phyloP scores from a whole-genome alignment of 2,113 vertebrate species.

The Hipposideros armiger region DNA sequence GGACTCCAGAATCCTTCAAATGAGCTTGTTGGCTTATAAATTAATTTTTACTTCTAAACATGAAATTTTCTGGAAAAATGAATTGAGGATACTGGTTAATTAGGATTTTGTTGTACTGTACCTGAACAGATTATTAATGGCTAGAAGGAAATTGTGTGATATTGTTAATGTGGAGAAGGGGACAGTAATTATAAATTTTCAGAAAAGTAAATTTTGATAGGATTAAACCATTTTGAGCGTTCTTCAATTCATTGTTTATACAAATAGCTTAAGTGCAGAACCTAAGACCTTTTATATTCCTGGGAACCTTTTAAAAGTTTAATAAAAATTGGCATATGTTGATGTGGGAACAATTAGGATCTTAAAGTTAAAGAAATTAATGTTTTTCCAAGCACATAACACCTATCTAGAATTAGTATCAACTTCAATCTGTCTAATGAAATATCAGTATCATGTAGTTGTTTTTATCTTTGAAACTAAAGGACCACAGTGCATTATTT shows the following conservation, averaged over 20 bases:
- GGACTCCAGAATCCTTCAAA: slow-evolving; percentile 11
- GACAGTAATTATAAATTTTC: background rate
- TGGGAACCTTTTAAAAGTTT: slow-evolving; percentile 44
- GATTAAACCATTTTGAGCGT: background rate
- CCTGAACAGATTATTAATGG: background rate
- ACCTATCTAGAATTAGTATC: slow-evolving; percentile 38
- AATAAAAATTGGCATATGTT: slow-evolving; percentile 16
- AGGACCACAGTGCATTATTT: slow-evolving; percentile 71
- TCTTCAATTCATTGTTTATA: slow-evolving; percentile 34
- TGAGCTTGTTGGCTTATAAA: background rate
- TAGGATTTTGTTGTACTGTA: background rate
- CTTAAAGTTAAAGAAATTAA: slow-evolving; percentile 1
- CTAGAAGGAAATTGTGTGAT: background rate
- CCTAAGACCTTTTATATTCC: background rate
- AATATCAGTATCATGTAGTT: slow-evolving; percentile 47
- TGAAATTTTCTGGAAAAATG: background rate
- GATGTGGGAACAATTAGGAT: background rate
- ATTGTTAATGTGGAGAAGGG: background rate
- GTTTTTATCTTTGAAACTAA: slow-evolving; percentile 50
- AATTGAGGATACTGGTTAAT: background rate
- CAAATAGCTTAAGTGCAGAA: background rate
- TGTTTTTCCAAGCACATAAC: background rate
- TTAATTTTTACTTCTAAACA: slow-evolving; percentile 40
- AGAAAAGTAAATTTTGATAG: slow-evolving; percentile 19
- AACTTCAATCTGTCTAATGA: slow-evolving; percentile 62